Conservation (phyloP, 2,113 vertebrate genomes). For the Campylomormyrus tamandua region DNA sequence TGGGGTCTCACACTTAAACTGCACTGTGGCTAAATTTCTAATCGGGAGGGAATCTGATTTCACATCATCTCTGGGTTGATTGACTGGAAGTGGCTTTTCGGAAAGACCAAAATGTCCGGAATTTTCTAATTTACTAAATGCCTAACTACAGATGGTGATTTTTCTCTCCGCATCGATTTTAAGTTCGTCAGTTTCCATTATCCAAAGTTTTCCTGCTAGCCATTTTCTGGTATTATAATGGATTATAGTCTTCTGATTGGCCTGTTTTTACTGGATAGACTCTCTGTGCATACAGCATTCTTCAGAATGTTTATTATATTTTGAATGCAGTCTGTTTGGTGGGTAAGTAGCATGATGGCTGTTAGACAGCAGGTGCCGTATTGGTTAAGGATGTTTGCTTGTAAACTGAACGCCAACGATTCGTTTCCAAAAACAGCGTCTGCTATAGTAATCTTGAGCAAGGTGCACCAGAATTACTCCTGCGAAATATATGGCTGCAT, state of each 20-base stretch:
- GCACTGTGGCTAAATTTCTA: constrained; percentile 35
- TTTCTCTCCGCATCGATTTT: background rate
- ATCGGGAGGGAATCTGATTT: constrained; percentile 31
- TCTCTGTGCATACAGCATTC: background rate
- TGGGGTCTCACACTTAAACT: constrained; percentile 41
- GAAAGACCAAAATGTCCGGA: background rate
- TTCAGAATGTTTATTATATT: background rate
- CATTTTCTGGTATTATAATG: background rate
- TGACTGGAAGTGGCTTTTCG: constrained; percentile 6
- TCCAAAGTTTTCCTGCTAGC: background rate
- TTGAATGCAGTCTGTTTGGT: background rate
- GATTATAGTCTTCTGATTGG: background rate
- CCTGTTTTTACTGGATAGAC: background rate
- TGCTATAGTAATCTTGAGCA: background rate
- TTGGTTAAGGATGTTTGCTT: background rate
- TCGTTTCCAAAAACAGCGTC: background rate
- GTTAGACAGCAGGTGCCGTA: background rate
- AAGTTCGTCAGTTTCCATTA: background rate
- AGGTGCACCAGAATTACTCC: background rate
- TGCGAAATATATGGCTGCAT: background rate
- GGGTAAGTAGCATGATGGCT: background rate
- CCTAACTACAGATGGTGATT: background rate
- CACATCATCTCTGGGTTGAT: constrained; percentile 35
- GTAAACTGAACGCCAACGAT: background rate
- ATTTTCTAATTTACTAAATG: constrained; percentile 5